Base-by-base conservation (phyloP, 2,113 vertebrate genomes). In the Canis aureus region DNA sequence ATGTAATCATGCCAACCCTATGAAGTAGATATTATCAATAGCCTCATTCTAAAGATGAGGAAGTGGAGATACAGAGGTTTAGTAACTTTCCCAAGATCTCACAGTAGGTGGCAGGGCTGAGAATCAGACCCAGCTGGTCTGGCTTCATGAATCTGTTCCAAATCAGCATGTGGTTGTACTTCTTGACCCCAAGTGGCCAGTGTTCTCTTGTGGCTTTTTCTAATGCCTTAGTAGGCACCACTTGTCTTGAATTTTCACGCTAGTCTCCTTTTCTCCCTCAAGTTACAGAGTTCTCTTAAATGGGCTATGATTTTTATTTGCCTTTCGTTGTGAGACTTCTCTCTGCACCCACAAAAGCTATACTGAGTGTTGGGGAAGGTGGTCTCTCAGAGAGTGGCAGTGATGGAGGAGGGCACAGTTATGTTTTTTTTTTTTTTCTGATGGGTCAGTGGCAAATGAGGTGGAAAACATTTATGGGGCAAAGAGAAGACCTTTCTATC, bases 61-160 rank as follows among this genome's bases (percentile, higher is more conserved):
- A 97, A 96, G 55, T 85, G 1, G 93, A 94, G n/a, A 74, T 49
- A 69, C 51, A 87, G 87, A 93, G 62, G 12, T 93, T 88, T 60
- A 84, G 66, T 76, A 49, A 96, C 64, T 89, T 87, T 79, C 20
- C 17, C n/a, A 85, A 81, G 49, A 51, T 82, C 86, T 91, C 89
- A 57, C 16, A n/a, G 90, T 80, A 67, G 32, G 62, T 85, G 88
- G 49, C 60, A 62, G 17, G 80, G 38, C 71, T 55, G 71, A 91
- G 23, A 96, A 81, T 90, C 85, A 85, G 66, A 89, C 20, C 38
- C 12, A 27, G 20, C 19, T 73, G 22, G 64, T 78, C 71, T 93
- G 85, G 12, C 57, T 85, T 88, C 51, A 90, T 15, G 15, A 5
- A 32, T 89, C 32, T 82, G 8, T 73, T 89, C 12, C 69, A 66